Evolutionary conservation across 2,113 vertebrate genomes (phyloP), one percentile per base, ranked within the genome.

Genomic region (Empidonax alnorum): DNA sequence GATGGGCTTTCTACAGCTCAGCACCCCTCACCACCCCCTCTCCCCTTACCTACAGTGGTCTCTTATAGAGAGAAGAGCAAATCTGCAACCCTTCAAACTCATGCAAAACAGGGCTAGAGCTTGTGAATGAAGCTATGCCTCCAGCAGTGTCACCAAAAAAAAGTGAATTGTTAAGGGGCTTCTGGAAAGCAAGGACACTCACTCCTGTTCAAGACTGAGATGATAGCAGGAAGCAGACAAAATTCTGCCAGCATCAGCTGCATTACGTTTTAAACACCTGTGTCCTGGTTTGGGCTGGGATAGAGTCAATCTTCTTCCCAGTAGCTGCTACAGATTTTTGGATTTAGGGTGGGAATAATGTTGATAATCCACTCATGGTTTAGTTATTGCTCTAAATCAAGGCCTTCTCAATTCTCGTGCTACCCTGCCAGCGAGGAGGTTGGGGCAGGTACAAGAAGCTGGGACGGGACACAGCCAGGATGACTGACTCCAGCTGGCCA

Each of bases 381-480:
- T 16, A 23, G 28, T 27, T 46, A 9, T 65, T 56, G 30, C 8
- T 27, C 49, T 31, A 76, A 63, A 42, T 39, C 63, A 63, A 50
- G 33, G 10, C 44, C 14, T 82, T 52, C 50, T 31, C 63, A 82
- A 42, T 47, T 59, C 7, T 52, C 10, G 1, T 58, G 23, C 20
- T 58, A 13, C 17, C 49, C 20, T 16, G 13, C 14, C 14, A 44
- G 20, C 0, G 0, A 28, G 12, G 21, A 71, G 50, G 6, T 11
- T 58, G 42, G 3, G 3, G 14, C 7, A 14, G 5, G 12, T 14
- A 46, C n/a, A 82, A 58, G 24, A 27, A 52, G 12, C 28, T 71
- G 33, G 24, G 6, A 76, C 21, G 20, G 28, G 62, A 31, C 42
- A 63, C 24, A 35, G 33, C 24, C 17, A 9, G 42, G 9, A 22